Conservation (phyloP, 2,113 vertebrate genomes). For the Vicugna pacos region DNA sequence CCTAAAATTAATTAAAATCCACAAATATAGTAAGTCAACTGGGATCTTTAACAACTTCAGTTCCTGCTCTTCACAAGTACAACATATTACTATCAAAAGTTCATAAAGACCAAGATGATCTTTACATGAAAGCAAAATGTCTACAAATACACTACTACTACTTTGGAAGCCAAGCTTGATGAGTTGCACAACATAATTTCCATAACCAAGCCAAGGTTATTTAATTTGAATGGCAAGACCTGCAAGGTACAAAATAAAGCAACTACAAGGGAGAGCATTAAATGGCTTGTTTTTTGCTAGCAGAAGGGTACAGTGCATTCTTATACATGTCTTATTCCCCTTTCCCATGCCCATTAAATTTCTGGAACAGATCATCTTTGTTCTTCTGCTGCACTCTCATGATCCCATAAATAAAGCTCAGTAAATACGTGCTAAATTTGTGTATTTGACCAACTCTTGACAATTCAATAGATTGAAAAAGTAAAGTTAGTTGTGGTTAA, state of each 20-base stretch:
- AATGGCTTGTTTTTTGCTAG: not conserved
- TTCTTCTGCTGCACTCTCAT: not conserved
- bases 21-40: not conserved
- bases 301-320: not conserved
- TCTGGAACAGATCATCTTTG: not conserved
- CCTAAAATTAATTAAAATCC: not conserved
- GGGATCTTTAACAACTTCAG: not conserved
- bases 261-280: not conserved
- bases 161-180: not conserved
- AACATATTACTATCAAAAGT: not conserved
- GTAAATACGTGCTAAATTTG: not conserved
- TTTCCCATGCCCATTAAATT: not conserved
- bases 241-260: not conserved
- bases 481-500: not conserved
- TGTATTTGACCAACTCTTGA: not conserved
- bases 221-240: not conserved
- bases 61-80: not conserved
- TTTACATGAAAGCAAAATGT: not conserved
- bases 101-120: not conserved
- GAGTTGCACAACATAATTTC: conserved; percentile 22
- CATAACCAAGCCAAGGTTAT: not conserved
- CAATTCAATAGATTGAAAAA: conserved; percentile 19
- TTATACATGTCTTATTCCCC: not conserved
- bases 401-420: not conserved
- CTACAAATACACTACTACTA: not conserved